These are phyloP conservation scores for Trachelus stipa DNA, from an alignment of 2,888 invertebrate species.

Conservation along the genomic window DNA sequence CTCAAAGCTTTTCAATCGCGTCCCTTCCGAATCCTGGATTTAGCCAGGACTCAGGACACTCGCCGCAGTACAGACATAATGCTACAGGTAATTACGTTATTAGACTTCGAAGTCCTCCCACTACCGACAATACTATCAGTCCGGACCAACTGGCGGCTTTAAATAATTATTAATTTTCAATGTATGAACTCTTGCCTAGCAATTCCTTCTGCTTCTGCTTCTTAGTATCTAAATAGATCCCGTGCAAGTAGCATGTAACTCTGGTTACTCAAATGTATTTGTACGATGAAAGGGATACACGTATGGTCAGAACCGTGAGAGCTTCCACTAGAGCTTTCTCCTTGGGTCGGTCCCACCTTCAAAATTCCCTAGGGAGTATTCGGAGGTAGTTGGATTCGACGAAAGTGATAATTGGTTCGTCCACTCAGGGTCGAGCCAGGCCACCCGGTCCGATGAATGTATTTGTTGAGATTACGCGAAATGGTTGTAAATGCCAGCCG, in stretches of 20 bases:
- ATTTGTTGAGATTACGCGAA: slow-evolving; percentile 64
- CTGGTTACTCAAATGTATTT: too few relatives aligned
- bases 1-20: too few relatives aligned
- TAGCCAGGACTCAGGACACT: not conserved
- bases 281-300: too few relatives aligned
- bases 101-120: slow-evolving; percentile 31
- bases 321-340: too few relatives aligned
- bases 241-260: too few relatives aligned
- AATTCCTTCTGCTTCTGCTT: too few relatives aligned
- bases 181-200: too few relatives aligned
- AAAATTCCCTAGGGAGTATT: too few relatives aligned
- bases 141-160: slow-evolving; percentile 31
- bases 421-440: slow-evolving; percentile 42
- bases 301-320: too few relatives aligned
- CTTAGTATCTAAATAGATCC: too few relatives aligned
- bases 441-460: slow-evolving; percentile 55
- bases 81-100: slow-evolving; percentile 49
- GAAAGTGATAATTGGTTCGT: slow-evolving; percentile 55
- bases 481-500: slow-evolving; percentile 59
- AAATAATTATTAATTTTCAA: slow-evolving; percentile 37
- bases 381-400: not conserved
- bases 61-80: slow-evolving; percentile 26
- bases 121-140: slow-evolving; percentile 45
- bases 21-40: too few relatives aligned
- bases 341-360: too few relatives aligned